Evolutionary conservation across 2,888 invertebrate species (phyloP).

Genomic region (Lysandra bellargus): DNA sequence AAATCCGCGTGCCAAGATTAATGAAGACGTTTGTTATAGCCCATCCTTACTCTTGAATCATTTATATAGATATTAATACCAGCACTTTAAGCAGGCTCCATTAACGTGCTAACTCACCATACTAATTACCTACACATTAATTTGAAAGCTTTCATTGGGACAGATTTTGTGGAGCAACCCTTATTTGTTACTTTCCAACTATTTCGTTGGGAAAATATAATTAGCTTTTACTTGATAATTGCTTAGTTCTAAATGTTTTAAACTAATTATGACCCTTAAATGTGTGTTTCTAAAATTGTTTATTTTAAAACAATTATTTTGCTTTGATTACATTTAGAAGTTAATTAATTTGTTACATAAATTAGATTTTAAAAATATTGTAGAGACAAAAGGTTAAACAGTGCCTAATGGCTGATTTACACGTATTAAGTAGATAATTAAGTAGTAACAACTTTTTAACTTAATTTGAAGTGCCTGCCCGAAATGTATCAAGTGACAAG

Average conservation of each 20-base stretch:
- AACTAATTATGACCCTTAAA: neutral
- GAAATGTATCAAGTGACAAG: no score
- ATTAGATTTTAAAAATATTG: no score
- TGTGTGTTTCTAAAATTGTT: neutral
- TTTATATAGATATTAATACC: neutral
- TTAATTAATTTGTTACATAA: neutral
- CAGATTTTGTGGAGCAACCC: slow-evolving; percentile 9
- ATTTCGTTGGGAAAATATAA: slow-evolving; percentile 1
- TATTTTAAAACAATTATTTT: neutral
- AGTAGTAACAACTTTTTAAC: no score
- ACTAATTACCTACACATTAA: slow-evolving; percentile 2
- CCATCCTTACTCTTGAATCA: neutral
- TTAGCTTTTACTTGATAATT: neutral
- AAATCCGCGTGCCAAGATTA: no score
- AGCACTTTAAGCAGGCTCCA: neutral
- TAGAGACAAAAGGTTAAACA: no score
- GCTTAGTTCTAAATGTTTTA: neutral
- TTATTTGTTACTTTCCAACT: slow-evolving; percentile 4
- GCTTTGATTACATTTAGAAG: neutral
- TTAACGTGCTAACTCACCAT: neutral
- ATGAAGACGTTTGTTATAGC: no score
- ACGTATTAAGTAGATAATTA: no score
- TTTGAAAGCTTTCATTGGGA: slow-evolving; percentile 5
- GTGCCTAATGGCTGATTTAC: no score
- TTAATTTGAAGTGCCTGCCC: no score